Percentiles rank a stretch among this genome's conserved stretches.
These are phyloP conservation scores for Colostygia pectinataria DNA, from an alignment of 2,888 invertebrate species.

Conservation along the genomic window DNA sequence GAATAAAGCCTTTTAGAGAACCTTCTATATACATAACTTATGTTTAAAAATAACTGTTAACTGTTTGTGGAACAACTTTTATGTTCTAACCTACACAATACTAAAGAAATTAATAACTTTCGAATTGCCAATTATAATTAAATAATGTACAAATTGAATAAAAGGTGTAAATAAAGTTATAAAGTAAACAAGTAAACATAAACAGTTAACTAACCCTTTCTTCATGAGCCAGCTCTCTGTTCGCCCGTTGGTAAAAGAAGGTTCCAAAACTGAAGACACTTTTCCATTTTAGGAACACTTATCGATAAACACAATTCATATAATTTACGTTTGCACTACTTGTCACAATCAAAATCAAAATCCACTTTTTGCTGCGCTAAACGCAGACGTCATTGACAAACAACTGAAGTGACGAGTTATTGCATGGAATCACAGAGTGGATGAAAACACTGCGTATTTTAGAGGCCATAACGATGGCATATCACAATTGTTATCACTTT, in stretches of 20 bases:
- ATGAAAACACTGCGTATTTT: conserved; percentile 75
- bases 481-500: conserved; percentile 79
- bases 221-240: conserved; percentile 81
- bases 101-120: conserved; percentile 41
- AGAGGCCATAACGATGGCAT: conserved; percentile 68
- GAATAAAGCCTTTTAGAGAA: conserved; percentile 4
- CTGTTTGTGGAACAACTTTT: conserved; percentile 35
- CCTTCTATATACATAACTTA: not conserved
- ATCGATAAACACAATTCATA: conserved; percentile 73
- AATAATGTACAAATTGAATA: conserved; percentile 43
- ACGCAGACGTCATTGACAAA: conserved; percentile 83
- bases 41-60: conserved; percentile 13
- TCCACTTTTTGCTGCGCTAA: conserved; percentile 82
- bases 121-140: conserved; percentile 41
- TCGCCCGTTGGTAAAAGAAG: conserved; percentile 74
- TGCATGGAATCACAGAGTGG: conserved; percentile 77
- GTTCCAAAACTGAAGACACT: conserved; percentile 73
- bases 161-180: conserved; percentile 35
- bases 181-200: conserved; percentile 61
- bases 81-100: conserved; percentile 65
- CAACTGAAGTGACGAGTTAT: conserved; percentile 81
- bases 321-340: conserved; percentile 76
- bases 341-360: conserved; percentile 81
- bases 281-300: conserved; percentile 79
- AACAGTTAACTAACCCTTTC: conserved; percentile 81